Evolutionary conservation across 2,888 invertebrate species (phyloP).

Genomic region (Netelia fuscicornis): DNA sequence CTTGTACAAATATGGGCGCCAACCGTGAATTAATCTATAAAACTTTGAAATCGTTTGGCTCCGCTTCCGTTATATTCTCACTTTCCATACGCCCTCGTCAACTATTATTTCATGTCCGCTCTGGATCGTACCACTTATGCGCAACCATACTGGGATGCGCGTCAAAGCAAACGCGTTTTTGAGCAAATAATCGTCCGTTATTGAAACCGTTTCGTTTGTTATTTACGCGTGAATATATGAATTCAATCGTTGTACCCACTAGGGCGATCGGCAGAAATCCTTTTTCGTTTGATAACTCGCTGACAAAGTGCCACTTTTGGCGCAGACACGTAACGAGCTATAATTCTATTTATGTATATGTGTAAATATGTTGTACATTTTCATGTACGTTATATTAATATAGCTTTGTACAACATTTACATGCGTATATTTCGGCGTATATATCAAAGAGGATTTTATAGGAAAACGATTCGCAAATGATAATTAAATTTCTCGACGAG

Average conservation of each 20-base stretch:
- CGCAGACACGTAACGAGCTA: not conserved
- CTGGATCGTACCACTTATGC: not conserved
- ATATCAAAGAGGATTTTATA: no score
- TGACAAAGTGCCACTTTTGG: conserved; percentile 23
- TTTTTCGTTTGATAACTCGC: not conserved
- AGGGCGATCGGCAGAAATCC: conserved; percentile 29
- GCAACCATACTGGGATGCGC: not conserved
- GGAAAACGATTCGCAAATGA: not conserved
- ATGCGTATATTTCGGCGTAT: no score
- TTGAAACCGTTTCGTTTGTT: conserved; percentile 44
- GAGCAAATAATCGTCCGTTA: conserved; percentile 49
- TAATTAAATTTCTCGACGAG: not conserved
- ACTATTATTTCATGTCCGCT: not conserved
- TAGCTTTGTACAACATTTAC: no score
- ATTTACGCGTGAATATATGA: conserved; percentile 31
- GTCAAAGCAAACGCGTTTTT: conserved; percentile 28
- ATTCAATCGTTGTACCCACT: conserved; percentile 14
- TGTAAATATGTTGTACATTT: not conserved
- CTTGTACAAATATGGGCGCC: not conserved
- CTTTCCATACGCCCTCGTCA: conserved; percentile 2
- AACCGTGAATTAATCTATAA: not conserved
- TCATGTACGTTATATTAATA: not conserved
- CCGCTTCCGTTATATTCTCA: conserved; percentile 10
- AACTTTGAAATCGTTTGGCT: conserved; percentile 2
- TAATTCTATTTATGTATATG: not conserved